Conservation (phyloP, 2,797 vertebrate species). For the Tenualosa ilisha region DNA sequence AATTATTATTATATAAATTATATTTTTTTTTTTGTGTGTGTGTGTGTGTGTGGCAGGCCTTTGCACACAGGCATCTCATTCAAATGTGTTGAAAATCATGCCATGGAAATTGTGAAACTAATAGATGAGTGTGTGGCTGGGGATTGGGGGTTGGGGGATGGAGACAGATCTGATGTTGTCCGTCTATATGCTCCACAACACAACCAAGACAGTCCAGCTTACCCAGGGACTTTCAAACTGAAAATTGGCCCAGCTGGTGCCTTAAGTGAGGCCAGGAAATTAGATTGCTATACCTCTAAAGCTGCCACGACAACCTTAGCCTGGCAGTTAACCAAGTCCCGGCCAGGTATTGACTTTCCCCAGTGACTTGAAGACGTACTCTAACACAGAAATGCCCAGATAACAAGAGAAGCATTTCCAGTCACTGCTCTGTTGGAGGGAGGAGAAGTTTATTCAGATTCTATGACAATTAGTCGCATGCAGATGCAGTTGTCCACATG, state of each 20-base stretch:
- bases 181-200: constrained; percentile 34
- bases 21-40: too few relatives aligned
- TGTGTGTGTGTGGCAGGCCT: background rate
- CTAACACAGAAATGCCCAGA: constrained; percentile 35
- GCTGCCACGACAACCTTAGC: constrained; percentile 51
- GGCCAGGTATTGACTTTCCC: constrained; percentile 49
- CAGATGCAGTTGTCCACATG: too few relatives aligned
- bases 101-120: background rate
- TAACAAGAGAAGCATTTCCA: constrained; percentile 47
- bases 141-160: too few relatives aligned
- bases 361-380: constrained; percentile 28
- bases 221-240: constrained; percentile 46
- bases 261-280: constrained; percentile 62
- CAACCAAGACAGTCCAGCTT: constrained; percentile 23
- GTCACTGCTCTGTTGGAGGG: background rate
- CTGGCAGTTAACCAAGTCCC: constrained; percentile 52
- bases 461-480: background rate
- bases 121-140: background rate
- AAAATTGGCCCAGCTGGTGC: constrained; percentile 64
- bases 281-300: constrained; percentile 55
- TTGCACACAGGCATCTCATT: background rate
- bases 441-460: background rate
- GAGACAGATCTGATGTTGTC: background rate
- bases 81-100: background rate
- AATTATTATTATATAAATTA: too few relatives aligned